Evolutionary conservation across 1,140 invertebrate genomes (phyloP).

Genomic region (Lanistes nyassanus): DNA sequence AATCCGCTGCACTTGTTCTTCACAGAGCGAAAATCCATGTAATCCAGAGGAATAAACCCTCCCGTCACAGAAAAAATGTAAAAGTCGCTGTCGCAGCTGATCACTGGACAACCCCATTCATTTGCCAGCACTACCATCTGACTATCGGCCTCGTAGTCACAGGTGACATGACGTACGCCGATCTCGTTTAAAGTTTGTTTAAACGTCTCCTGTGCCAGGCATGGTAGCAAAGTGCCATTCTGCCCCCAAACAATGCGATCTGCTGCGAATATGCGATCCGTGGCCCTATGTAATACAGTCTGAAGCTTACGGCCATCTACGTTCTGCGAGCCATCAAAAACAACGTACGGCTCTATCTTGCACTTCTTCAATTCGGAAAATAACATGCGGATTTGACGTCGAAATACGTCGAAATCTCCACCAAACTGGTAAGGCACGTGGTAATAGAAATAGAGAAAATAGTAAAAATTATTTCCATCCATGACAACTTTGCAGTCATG

Average conservation of each 20-base stretch:
- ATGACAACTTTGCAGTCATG: slow-evolving; percentile 80
- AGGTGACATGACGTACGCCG: slow-evolving; percentile 75
- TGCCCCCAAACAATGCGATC: slow-evolving; percentile 43
- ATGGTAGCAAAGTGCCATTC: slow-evolving; percentile 57
- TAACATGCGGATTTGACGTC: slow-evolving; percentile 73
- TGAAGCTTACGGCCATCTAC: slow-evolving; percentile 79
- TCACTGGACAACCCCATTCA: slow-evolving; percentile 81
- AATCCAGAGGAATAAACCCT: slow-evolving; percentile 82
- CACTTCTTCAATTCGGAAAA: slow-evolving; percentile 79
- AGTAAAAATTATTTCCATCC: slow-evolving; percentile 83
- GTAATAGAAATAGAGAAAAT: slow-evolving; percentile 77
- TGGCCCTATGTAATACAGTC: slow-evolving; percentile 75
- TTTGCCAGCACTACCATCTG: slow-evolving; percentile 83
- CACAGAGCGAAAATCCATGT: slow-evolving; percentile 68
- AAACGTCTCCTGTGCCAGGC: slow-evolving; percentile 78
- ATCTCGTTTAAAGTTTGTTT: slow-evolving; percentile 74
- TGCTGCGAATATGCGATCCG: slow-evolving; percentile 72
- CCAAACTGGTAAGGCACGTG: slow-evolving; percentile 80
- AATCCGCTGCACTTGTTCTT: slow-evolving; percentile 12
- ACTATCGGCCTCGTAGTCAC: slow-evolving; percentile 88
- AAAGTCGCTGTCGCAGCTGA: slow-evolving; percentile 93
- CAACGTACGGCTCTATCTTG: slow-evolving; percentile 78
- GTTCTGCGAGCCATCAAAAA: slow-evolving; percentile 83
- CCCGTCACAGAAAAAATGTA: slow-evolving; percentile 80
- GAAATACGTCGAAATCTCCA: slow-evolving; percentile 86